phyloP scores from a whole-genome alignment of 2,797 vertebrate species.

The Decapterus maruadsi region DNA sequence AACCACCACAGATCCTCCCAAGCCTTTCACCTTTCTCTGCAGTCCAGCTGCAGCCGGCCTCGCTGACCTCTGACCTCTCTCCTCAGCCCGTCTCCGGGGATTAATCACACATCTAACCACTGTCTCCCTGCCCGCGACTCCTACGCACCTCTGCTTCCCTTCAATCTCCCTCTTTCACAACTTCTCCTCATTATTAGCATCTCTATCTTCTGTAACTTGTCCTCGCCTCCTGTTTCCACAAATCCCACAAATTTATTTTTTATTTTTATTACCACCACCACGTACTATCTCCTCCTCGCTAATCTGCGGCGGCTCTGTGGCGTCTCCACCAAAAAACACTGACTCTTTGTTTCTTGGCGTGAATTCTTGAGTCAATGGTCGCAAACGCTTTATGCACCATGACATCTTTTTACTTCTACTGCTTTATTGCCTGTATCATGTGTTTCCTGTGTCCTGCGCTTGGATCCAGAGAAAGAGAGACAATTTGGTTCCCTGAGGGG shows the following conservation, averaged over 20 bases:
- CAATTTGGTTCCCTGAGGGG: slow-evolving; percentile 58
- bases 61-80: slow-evolving; percentile 70
- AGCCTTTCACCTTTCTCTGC: slow-evolving; percentile 32
- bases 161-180: slow-evolving; percentile 59
- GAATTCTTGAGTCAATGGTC: slow-evolving; percentile 25
- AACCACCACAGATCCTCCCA: slow-evolving; percentile 40
- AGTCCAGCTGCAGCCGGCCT: slow-evolving; percentile 72
- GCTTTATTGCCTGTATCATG: slow-evolving; percentile 42
- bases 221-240: slow-evolving; percentile 51
- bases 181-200: slow-evolving; percentile 30
- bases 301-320: slow-evolving; percentile 33
- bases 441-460: slow-evolving; percentile 41
- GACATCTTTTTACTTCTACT: slow-evolving; percentile 12
- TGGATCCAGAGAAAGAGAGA: slow-evolving; percentile 60
- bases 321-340: slow-evolving; percentile 42
- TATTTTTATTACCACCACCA: slow-evolving; percentile 10
- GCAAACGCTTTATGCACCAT: slow-evolving; percentile 18
- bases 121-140: slow-evolving; percentile 49
- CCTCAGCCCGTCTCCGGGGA: slow-evolving; percentile 81
- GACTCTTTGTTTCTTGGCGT: slow-evolving; percentile 26
- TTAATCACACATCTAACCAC: slow-evolving; percentile 89
- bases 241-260: slow-evolving; percentile 38
- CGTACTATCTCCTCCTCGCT: slow-evolving; percentile 13
- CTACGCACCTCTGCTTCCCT: slow-evolving; percentile 40
- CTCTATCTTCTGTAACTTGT: slow-evolving; percentile 50